Percentiles rank a stretch among this genome's conserved stretches.
Conservation (phyloP, 1,140 invertebrate genomes). For the Nomia melanderi region DNA sequence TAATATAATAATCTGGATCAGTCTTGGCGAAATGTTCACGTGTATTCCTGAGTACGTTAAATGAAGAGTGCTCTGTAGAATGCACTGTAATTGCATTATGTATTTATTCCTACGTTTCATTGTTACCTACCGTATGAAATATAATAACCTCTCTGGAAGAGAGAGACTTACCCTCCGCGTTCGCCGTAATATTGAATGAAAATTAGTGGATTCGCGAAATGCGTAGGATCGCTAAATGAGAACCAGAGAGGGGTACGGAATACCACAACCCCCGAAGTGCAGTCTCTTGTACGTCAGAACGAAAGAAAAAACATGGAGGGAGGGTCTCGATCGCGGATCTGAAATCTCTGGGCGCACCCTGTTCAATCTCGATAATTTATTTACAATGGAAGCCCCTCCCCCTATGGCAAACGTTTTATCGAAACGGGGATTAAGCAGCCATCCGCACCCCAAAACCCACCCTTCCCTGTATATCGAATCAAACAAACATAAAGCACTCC, state of each 20-base stretch:
- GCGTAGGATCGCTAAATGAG: neutral
- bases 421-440: conserved; percentile 39
- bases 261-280: neutral
- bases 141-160: no score
- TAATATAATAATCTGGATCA: no score
- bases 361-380: conserved; percentile 45
- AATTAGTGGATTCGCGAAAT: neutral
- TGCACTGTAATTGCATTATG: no score
- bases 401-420: conserved; percentile 8
- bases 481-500: conserved; percentile 39
- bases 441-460: conserved; percentile 17
- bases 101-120: no score
- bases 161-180: no score
- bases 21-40: no score
- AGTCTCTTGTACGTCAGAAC: neutral
- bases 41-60: no score
- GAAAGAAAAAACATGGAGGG: neutral
- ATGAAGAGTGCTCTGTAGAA: no score
- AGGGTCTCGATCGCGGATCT: conserved; percentile 13
- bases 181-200: no score
- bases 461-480: conserved; percentile 9
- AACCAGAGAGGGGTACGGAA: no score
- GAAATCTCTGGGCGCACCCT: conserved; percentile 5
- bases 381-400: conserved; percentile 32
- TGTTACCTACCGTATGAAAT: no score